Percentiles rank a stretch among this genome's conserved stretches.
phyloP scores from a whole-genome alignment of 1,140 invertebrate genomes.

The Calephelis nemesis region DNA sequence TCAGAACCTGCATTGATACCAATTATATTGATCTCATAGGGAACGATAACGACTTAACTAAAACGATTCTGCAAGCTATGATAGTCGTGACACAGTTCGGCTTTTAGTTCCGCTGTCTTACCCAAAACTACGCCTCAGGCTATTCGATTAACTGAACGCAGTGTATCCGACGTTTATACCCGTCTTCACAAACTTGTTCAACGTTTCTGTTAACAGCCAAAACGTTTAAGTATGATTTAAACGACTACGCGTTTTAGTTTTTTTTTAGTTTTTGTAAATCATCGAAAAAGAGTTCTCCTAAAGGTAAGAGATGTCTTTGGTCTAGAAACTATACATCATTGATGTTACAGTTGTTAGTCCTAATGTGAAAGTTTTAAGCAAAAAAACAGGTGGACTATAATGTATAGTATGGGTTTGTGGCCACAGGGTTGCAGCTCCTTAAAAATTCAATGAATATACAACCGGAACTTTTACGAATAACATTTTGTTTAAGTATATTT shows the following conservation, averaged over 20 bases:
- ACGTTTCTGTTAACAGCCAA: slow-evolving; percentile 11
- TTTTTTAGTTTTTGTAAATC: too few relatives aligned
- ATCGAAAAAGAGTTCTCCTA: too few relatives aligned
- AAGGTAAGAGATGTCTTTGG: too few relatives aligned
- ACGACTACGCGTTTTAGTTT: neutral
- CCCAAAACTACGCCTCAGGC: slow-evolving; percentile 15
- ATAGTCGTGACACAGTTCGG: slow-evolving; percentile 11
- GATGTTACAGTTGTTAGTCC: too few relatives aligned
- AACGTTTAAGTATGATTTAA: slow-evolving; percentile 4
- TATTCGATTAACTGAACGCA: slow-evolving; percentile 16
- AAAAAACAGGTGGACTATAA: too few relatives aligned
- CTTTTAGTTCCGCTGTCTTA: slow-evolving; percentile 18
- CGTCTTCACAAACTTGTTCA: slow-evolving; percentile 12
- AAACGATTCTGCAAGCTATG: slow-evolving; percentile 12
- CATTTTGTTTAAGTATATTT: too few relatives aligned
- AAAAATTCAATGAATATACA: too few relatives aligned
- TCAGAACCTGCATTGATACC: neutral
- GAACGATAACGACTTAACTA: slow-evolving; percentile 3
- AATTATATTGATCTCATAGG: neutral
- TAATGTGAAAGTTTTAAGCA: too few relatives aligned
- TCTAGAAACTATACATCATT: too few relatives aligned
- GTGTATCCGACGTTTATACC: slow-evolving; percentile 17
- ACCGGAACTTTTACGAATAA: too few relatives aligned
- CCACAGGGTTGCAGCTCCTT: too few relatives aligned
- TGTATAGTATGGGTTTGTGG: too few relatives aligned